Evolutionary conservation across 2,113 vertebrate genomes (phyloP).

Genomic region (Morone chrysops): DNA sequence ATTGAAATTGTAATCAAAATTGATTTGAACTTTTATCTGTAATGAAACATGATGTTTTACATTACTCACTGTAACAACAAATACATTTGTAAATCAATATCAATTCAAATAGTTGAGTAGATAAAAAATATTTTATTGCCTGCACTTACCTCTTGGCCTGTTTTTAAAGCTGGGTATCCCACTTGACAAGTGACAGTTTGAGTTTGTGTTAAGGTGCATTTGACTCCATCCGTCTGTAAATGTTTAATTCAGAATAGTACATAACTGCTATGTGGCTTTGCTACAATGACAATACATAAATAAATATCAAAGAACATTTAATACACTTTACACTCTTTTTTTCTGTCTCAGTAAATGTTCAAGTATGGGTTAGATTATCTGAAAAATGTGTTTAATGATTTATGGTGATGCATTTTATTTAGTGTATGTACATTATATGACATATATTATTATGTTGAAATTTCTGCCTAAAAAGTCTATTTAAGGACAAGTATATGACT

Average conservation of each 20-base stretch:
- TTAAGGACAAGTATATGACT: neutral
- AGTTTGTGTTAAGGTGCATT: slow-evolving; percentile 83
- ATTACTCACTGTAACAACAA: neutral
- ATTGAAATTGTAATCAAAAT: slow-evolving; percentile 91
- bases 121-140: neutral
- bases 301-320: neutral
- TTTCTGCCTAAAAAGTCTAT: neutral
- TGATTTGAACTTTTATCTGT: slow-evolving; percentile 88
- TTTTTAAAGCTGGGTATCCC: slow-evolving; percentile 89
- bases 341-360: neutral
- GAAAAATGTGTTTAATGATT: no score
- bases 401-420: no score
- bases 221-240: slow-evolving; percentile 87
- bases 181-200: slow-evolving; percentile 87
- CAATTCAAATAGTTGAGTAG: neutral
- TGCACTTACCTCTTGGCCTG: slow-evolving; percentile 84
- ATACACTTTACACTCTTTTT: neutral
- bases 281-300: neutral
- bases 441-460: neutral
- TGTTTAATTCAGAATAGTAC: neutral
- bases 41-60: slow-evolving; percentile 30
- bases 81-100: neutral
- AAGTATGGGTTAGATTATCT: no score
- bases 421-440: neutral
- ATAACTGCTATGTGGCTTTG: neutral